Base-by-base conservation (phyloP, 2,888 invertebrate genomes). In the Chydorus sphaericus region DNA sequence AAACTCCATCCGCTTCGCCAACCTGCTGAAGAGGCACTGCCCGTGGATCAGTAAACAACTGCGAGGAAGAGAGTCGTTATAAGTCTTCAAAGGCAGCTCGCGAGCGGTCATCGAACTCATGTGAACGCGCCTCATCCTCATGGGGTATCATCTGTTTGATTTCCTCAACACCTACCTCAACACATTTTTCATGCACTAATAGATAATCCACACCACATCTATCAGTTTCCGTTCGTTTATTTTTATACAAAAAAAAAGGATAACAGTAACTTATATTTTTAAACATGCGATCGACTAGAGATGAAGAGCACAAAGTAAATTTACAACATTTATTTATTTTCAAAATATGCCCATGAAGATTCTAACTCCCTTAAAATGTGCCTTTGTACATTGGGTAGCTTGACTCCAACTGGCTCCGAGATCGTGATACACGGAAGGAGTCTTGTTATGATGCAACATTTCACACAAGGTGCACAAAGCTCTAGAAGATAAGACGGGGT, bases 381-480 rank as follows among this genome's bases (percentile, higher is more conserved):
- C 36, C n/a, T 18, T 36, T 26, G 7, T 52, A 23, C 55, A 55
- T n/a, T 55, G 55, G 6, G 48, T 55, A 23, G 31, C 11, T 11
- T 48, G 29, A n/a, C 48, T 33, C 55, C 55, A 55, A n/a, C 36
- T 28, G 14, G 26, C 26, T 14, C 6, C n/a, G 10, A 55, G 23
- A 23, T 55, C 49, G 28, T 55, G 30, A 33, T 55, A 55, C 20
- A 55, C 36, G 5, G 37, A 14, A 10, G 48, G 10, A 1, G n/a
- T 28, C n/a, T 49, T 28, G 48, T 57, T 44, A 6, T 14, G 33
- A 38, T 56, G 56, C 31, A 57, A 23, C 36, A 54, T 57, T 28
- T 57, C 53, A 28, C 57, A 57, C 10, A 57, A 36, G 6, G 33
- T 28, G 29, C 57, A 57, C 26, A 57, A 26, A 20, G 54, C 36